Conservation (phyloP, 2,888 invertebrate species). For the Drosophila robusta region DNA sequence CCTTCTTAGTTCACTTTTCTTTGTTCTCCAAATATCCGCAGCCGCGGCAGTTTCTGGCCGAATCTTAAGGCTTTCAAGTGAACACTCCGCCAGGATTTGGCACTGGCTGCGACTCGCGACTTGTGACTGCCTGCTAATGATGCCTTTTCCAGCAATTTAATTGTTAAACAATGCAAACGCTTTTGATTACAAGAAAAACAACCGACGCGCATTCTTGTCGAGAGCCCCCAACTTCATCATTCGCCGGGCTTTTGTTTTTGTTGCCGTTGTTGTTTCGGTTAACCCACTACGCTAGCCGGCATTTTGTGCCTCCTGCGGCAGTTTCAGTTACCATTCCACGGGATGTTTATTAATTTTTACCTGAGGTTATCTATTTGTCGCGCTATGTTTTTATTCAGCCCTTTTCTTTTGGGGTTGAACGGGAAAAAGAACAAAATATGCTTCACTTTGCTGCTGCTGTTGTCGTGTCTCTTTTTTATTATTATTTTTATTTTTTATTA, state of each 20-base stretch:
- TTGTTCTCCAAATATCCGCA: slow-evolving; percentile 49
- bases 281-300: slow-evolving; percentile 4
- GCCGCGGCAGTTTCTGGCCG: slow-evolving; percentile 1
- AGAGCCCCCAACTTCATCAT: slow-evolving; percentile 1
- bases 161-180: slow-evolving; percentile 81
- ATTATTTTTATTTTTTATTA: slow-evolving; percentile 1
- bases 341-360: slow-evolving; percentile 80
- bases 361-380: slow-evolving; percentile 81
- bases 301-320: slow-evolving; percentile 41
- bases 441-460: slow-evolving; percentile 14
- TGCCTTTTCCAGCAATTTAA: slow-evolving; percentile 81
- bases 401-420: slow-evolving; percentile 63
- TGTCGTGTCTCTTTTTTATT: slow-evolving; percentile 20
- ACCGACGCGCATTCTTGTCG: slow-evolving; percentile 40
- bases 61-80: slow-evolving; percentile 56
- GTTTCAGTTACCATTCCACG: slow-evolving; percentile 5
- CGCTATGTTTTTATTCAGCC: slow-evolving; percentile 63
- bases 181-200: slow-evolving; percentile 79
- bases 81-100: slow-evolving; percentile 49
- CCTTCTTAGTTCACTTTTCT: slow-evolving; percentile 32
- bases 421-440: slow-evolving; percentile 16
- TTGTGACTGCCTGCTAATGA: slow-evolving; percentile 68
- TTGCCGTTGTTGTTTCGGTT: slow-evolving; percentile 40
- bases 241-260: slow-evolving; percentile 6
- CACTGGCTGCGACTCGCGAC: slow-evolving; percentile 32